phyloP scores from a whole-genome alignment of 2,113 vertebrate species.

The Elgaria multicarinata region DNA sequence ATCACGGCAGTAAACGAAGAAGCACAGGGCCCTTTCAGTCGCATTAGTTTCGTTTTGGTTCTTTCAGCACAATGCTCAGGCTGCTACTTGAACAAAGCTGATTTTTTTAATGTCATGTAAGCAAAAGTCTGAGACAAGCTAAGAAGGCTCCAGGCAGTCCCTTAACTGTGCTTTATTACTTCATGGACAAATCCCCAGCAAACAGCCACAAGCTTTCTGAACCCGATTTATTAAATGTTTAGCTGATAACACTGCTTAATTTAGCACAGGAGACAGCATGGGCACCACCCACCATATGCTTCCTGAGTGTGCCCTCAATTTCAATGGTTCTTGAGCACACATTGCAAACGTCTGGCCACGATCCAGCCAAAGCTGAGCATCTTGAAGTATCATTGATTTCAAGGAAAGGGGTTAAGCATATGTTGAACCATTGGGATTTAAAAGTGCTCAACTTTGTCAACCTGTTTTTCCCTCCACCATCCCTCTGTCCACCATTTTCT shows the following conservation, averaged over 20 bases:
- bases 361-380: background rate
- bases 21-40: constrained; percentile 38
- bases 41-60: constrained; percentile 47
- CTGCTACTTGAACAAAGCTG: constrained; percentile 43
- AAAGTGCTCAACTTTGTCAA: background rate
- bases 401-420: background rate
- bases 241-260: constrained; percentile 23
- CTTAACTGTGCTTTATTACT: constrained; percentile 30
- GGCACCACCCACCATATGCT: background rate
- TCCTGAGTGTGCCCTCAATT: no score
- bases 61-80: constrained; percentile 34
- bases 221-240: constrained; percentile 27
- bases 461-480: background rate
- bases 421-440: background rate
- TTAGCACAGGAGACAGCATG: constrained; percentile 4
- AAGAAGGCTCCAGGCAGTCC: constrained; percentile 34
- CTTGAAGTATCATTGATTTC: background rate
- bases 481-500: background rate
- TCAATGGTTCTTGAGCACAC: background rate
- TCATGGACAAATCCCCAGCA: constrained; percentile 35
- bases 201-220: constrained; percentile 30
- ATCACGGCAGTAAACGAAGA: constrained; percentile 54
- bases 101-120: constrained; percentile 50
- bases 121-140: constrained; percentile 51
- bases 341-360: background rate